These are phyloP conservation scores for Malurus leucopterus DNA, from an alignment of 2,797 vertebrate genomes.

Conservation along the genomic window DNA sequence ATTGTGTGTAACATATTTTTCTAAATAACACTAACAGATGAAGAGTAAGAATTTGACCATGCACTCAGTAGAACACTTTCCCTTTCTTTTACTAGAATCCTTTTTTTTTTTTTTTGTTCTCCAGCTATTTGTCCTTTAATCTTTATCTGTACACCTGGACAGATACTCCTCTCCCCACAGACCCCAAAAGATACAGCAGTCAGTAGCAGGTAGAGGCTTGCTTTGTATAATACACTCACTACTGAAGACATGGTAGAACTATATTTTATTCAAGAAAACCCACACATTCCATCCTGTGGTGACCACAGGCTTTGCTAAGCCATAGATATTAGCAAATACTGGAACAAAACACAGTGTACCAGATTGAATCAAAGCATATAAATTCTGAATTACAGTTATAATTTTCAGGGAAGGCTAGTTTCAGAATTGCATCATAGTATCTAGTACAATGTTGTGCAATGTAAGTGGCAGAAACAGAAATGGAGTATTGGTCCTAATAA, in stretches of 20 bases:
- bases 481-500: constrained; percentile 46
- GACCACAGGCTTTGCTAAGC: constrained; percentile 50
- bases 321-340: constrained; percentile 55
- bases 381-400: constrained; percentile 43
- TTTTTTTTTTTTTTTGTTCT: too few relatives aligned
- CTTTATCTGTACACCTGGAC: neutral
- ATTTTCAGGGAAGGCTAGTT: constrained; percentile 43
- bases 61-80: neutral
- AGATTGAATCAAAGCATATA: constrained; percentile 51
- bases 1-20: neutral
- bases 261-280: constrained; percentile 64
- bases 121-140: neutral
- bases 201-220: neutral
- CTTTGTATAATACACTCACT: constrained; percentile 44
- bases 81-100: neutral
- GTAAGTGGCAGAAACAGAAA: constrained; percentile 42
- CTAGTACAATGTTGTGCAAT: constrained; percentile 47
- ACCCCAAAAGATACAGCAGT: neutral
- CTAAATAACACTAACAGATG: constrained; percentile 4
- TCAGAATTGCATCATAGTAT: constrained; percentile 31
- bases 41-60: neutral
- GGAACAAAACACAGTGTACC: constrained; percentile 58
- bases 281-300: constrained; percentile 50
- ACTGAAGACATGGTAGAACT: constrained; percentile 45
- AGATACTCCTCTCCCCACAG: neutral